phyloP scores from a whole-genome alignment of 2,888 invertebrate species.

The Lycia hirtaria region DNA sequence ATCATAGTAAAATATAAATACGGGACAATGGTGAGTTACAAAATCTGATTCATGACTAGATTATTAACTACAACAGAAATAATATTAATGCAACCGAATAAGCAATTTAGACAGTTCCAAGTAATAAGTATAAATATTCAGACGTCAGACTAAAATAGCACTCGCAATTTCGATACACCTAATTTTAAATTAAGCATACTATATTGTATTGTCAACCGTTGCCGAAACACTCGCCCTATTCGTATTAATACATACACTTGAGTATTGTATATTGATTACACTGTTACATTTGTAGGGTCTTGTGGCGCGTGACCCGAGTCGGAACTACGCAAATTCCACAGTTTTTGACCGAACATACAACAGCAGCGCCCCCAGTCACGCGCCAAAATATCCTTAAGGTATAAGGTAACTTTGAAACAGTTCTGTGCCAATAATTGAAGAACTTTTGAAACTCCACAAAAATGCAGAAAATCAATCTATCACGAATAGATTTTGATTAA shows the following conservation, averaged over 20 bases:
- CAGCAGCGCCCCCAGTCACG: too few species aligned
- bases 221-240: constrained; percentile 80
- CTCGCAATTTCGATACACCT: constrained; percentile 55
- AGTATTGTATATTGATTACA: constrained; percentile 61
- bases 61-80: constrained; percentile 20
- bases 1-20: not conserved
- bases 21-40: constrained; percentile 44
- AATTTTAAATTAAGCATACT: constrained; percentile 72
- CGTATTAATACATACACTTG: constrained; percentile 64
- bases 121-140: constrained; percentile 27
- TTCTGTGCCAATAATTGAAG: constrained; percentile 3
- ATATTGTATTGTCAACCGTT: constrained; percentile 81
- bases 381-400: too few species aligned
- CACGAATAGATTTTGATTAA: too few species aligned
- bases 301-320: too few species aligned
- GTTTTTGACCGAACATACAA: too few species aligned
- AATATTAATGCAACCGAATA: constrained; percentile 2
- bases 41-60: constrained; percentile 72
- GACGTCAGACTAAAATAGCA: constrained; percentile 55
- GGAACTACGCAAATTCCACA: too few species aligned
- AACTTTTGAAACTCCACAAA: not conserved
- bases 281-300: too few species aligned
- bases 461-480: not conserved
- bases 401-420: constrained; percentile 48
- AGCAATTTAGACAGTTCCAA: constrained; percentile 14